Evolutionary conservation across 2,113 vertebrate species (phyloP).

Genomic region (Tichodroma muraria): DNA sequence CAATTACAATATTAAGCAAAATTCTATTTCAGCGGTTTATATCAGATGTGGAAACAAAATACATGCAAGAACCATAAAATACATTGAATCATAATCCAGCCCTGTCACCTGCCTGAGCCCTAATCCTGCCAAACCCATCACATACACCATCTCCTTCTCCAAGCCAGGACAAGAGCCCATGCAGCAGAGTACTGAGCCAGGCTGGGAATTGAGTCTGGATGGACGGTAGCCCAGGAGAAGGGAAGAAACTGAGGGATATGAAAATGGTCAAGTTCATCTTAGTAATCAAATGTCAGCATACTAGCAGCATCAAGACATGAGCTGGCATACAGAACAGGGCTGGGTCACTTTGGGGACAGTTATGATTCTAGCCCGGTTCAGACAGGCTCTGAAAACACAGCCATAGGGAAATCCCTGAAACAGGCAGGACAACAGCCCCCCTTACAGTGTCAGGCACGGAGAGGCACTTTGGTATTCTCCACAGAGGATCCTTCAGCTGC

Average conservation of each 20-base stretch:
- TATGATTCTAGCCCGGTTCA: rapidly evolving
- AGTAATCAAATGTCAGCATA: neutral
- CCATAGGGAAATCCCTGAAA: neutral
- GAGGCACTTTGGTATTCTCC: neutral
- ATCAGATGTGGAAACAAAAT: neutral
- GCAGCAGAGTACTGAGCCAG: neutral
- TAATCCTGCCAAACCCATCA: neutral
- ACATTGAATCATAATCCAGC: neutral
- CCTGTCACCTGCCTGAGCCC: neutral
- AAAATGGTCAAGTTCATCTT: neutral
- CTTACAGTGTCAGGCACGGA: rapidly evolving
- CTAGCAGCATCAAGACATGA: neutral
- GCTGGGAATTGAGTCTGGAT: neutral
- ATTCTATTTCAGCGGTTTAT: neutral
- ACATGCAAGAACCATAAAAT: neutral
- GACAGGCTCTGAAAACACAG: neutral
- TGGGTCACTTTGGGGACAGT: neutral
- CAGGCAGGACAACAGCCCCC: neutral
- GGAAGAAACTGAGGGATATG: neutral
- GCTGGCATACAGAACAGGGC: rapidly evolving
- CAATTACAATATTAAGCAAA: neutral
- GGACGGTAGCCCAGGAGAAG: neutral
- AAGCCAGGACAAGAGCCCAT: neutral
- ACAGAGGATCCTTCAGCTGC: neutral
- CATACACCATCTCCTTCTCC: neutral